These are phyloP conservation scores for Pelvicachromis taeniatus DNA, from an alignment of 2,113 vertebrate genomes.

Conservation along the genomic window DNA sequence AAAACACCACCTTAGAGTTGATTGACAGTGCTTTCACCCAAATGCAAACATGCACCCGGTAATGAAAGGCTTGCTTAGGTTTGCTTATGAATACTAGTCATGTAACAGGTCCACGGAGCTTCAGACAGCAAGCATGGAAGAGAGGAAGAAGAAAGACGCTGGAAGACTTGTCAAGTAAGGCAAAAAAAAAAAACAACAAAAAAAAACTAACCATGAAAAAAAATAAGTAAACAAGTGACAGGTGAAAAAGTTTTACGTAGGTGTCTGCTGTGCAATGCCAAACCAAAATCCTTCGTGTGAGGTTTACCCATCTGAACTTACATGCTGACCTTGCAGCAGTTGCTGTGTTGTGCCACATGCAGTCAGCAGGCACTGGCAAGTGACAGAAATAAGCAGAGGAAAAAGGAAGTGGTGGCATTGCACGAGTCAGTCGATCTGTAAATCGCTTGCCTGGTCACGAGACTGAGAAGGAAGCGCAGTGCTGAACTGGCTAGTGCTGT, in stretches of 20 bases:
- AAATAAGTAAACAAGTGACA: neutral
- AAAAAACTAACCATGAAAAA: neutral
- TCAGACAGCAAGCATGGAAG: neutral
- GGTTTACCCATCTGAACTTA: conserved; percentile 17
- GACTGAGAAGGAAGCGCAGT: conserved; percentile 8
- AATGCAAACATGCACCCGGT: neutral
- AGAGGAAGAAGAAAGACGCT: neutral
- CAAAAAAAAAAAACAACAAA: neutral
- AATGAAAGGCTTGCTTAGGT: conserved; percentile 3
- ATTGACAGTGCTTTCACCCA: conserved; percentile 1
- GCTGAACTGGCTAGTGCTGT: neutral
- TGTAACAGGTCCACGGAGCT: neutral
- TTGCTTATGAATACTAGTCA: neutral
- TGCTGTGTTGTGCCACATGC: neutral
- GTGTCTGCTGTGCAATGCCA: neutral
- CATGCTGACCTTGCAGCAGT: neutral
- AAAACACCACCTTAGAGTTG: neutral
- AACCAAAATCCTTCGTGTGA: neutral
- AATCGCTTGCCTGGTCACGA: conserved; percentile 24
- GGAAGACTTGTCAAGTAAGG: neutral
- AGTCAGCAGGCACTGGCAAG: conserved; percentile 21
- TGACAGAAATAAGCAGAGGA: conserved; percentile 45
- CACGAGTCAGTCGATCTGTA: conserved; percentile 4
- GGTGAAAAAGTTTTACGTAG: neutral
- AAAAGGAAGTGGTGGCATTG: conserved; percentile 48